phyloP scores from a whole-genome alignment of 2,113 vertebrate species.

The Symphodus melops region DNA sequence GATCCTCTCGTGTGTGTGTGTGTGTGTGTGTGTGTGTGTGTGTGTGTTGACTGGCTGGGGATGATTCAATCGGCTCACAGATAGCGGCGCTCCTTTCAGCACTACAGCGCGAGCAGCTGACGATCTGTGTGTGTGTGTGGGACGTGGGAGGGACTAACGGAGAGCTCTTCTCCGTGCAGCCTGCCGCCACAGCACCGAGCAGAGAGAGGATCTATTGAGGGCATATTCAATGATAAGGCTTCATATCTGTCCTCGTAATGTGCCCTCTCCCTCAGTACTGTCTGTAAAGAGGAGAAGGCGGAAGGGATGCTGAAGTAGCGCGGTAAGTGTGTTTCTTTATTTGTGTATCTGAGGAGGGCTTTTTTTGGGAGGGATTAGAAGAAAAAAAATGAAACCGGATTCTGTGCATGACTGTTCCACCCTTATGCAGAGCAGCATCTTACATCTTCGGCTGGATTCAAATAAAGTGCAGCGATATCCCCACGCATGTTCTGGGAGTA shows the following conservation, averaged over 20 bases:
- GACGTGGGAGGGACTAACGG: constrained; percentile 76
- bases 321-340: constrained; percentile 61
- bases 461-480: constrained; percentile 32
- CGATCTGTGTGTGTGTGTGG: constrained; percentile 32
- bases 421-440: constrained; percentile 51
- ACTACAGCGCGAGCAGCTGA: constrained; percentile 56
- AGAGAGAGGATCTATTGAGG: constrained; percentile 10
- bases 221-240: constrained; percentile 41
- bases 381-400: constrained; percentile 23
- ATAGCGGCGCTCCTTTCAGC: constrained; percentile 75
- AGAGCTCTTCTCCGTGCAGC: constrained; percentile 54
- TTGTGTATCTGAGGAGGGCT: constrained; percentile 8
- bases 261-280: constrained; percentile 6
- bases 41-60: constrained; percentile 48
- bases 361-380: constrained; percentile 14
- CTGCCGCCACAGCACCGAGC: constrained; percentile 53
- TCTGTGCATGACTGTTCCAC: constrained; percentile 55
- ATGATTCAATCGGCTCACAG: constrained; percentile 71
- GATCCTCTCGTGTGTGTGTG: neutral
- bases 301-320: constrained; percentile 52
- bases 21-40: constrained; percentile 10
- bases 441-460: constrained; percentile 28
- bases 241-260: constrained; percentile 11
- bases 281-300: constrained; percentile 8
- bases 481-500: neutral